phyloP scores from a whole-genome alignment of 2,888 invertebrate genomes.

The Drosophila testacea region DNA sequence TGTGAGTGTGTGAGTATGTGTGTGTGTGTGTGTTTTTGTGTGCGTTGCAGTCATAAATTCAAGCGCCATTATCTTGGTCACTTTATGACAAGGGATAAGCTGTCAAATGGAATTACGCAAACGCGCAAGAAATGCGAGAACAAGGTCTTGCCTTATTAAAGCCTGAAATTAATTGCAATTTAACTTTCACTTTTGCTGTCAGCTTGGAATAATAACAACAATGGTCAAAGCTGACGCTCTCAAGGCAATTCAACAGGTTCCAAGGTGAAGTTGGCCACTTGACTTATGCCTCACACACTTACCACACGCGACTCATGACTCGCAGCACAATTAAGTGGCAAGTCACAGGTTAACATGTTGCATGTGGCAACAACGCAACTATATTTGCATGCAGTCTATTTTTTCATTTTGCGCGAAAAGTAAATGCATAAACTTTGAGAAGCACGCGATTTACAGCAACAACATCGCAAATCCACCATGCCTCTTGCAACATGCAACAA shows the following conservation, averaged over 20 bases:
- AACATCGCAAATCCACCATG: background rate
- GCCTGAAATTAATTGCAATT: conserved; percentile 65
- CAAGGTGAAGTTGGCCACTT: conserved; percentile 69
- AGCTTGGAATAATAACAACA: conserved; percentile 1
- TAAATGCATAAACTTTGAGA: conserved; percentile 61
- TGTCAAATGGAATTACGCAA: conserved; percentile 51
- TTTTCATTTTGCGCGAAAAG: conserved; percentile 54
- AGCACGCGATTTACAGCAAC: conserved; percentile 27
- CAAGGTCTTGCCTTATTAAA: conserved; percentile 52
- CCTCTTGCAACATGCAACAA: conserved; percentile 18
- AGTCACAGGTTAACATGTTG: conserved; percentile 65
- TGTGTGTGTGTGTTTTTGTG: conserved; percentile 23
- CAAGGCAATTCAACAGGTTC: conserved; percentile 70
- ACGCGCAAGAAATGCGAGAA: conserved; percentile 29
- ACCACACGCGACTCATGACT: conserved; percentile 3
- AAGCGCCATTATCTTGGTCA: conserved; percentile 54
- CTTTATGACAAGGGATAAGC: conserved; percentile 55
- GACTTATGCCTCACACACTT: conserved; percentile 19
- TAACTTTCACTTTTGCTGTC: conserved; percentile 26
- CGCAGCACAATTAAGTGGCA: conserved; percentile 46
- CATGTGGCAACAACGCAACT: conserved; percentile 45
- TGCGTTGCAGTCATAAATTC: conserved; percentile 53
- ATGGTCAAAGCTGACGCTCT: conserved; percentile 3
- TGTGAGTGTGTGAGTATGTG: conserved; percentile 11
- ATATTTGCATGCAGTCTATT: conserved; percentile 57